Conservation (phyloP, 2,113 vertebrate species). For the Sapayoa aenigma region DNA sequence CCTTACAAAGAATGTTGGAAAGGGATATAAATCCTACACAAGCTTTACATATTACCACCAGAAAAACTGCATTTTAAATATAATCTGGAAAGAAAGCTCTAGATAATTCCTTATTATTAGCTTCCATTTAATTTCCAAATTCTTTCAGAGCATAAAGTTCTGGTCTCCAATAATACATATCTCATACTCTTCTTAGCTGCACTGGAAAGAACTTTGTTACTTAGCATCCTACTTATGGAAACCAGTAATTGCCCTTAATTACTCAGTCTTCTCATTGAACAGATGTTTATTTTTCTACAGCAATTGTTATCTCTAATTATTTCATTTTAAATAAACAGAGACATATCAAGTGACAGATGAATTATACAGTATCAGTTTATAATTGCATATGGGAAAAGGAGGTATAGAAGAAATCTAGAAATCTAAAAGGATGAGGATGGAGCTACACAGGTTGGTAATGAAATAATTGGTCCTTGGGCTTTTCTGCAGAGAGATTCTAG, state of each 20-base stretch:
- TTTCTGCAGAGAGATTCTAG: not conserved
- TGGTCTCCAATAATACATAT: not conserved
- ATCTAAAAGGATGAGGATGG: not conserved
- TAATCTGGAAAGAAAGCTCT: slow-evolving; percentile 1
- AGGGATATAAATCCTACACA: not conserved
- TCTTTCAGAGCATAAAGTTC: not conserved
- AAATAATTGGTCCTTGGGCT: slow-evolving; percentile 20
- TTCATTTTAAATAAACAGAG: slow-evolving; percentile 49
- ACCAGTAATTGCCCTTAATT: slow-evolving; percentile 31
- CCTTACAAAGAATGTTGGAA: slow-evolving; percentile 22
- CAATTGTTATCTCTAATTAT: slow-evolving; percentile 65
- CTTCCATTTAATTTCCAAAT: not conserved
- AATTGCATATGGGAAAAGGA: slow-evolving; percentile 24
- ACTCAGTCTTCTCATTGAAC: slow-evolving; percentile 1
- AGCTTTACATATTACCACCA: not conserved
- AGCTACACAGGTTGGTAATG: not conserved
- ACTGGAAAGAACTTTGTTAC: not conserved
- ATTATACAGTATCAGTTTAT: slow-evolving; percentile 29
- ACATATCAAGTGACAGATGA: not conserved
- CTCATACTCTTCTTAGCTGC: not conserved
- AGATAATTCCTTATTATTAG: not conserved
- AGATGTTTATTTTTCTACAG: slow-evolving; percentile 65
- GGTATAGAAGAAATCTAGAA: not conserved
- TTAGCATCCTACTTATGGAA: not conserved
- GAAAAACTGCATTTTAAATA: slow-evolving; percentile 18